A percentile compares a stretch with the other conserved stretches of the same genome.
phyloP scores from a whole-genome alignment of 2,113 vertebrate genomes.

The Coturnix japonica region DNA sequence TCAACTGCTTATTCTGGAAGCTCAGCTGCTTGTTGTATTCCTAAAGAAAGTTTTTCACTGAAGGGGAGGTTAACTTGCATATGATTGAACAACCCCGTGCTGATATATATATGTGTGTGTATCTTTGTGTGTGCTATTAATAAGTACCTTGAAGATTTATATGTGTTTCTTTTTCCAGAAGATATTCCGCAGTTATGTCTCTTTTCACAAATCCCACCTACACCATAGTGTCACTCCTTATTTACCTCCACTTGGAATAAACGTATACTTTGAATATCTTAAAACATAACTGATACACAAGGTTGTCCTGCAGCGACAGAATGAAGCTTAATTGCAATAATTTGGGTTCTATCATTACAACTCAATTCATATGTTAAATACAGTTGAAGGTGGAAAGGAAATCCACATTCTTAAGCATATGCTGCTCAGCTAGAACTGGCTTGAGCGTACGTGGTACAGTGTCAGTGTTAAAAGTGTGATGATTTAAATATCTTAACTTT shows the following conservation, averaged over 20 bases:
- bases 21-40: neutral
- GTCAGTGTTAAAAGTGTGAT: neutral
- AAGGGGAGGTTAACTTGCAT: neutral
- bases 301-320: constrained; percentile 1
- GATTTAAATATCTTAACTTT: neutral
- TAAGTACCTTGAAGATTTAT: constrained; percentile 37
- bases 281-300: neutral
- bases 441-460: neutral
- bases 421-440: neutral
- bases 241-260: constrained; percentile 46
- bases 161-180: constrained; percentile 32
- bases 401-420: neutral
- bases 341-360: neutral
- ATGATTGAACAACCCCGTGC: constrained; percentile 14
- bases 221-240: constrained; percentile 42
- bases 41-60: constrained; percentile 10
- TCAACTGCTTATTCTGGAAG: neutral
- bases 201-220: constrained; percentile 51
- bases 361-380: neutral
- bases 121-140: constrained; percentile 7
- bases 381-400: neutral
- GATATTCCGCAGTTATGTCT: constrained; percentile 35
- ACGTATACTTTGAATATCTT: neutral
- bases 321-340: neutral
- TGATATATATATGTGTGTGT: neutral